A percentile compares a stretch with the other conserved stretches of the same genome.
These are phyloP conservation scores for Rhinella marina DNA, from an alignment of 2,797 vertebrate genomes.

Conservation along the genomic window DNA sequence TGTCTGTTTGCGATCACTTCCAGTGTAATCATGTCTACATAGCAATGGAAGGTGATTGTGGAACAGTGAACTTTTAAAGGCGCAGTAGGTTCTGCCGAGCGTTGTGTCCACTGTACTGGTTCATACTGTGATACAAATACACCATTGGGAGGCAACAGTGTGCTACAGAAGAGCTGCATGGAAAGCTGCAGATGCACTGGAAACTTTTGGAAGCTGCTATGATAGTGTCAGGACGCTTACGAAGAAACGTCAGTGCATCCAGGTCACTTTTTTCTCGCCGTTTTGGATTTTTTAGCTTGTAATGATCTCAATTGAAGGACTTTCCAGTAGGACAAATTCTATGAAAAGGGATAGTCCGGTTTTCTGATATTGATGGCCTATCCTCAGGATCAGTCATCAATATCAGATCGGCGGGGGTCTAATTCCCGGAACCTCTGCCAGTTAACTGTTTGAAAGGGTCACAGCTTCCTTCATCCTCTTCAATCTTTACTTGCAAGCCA, in stretches of 20 bases:
- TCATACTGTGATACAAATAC: background rate
- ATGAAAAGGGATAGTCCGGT: too few relatives aligned
- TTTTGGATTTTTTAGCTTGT: background rate
- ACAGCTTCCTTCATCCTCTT: too few relatives aligned
- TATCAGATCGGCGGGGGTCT: too few relatives aligned
- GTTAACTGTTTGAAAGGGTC: too few relatives aligned
- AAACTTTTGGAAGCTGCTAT: background rate
- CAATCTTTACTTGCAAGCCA: too few relatives aligned
- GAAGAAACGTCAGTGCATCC: background rate
- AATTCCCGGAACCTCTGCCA: too few relatives aligned
- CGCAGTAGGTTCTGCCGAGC: background rate
- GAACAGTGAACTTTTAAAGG: background rate
- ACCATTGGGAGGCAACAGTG: conserved; percentile 32
- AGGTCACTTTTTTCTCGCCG: too few relatives aligned
- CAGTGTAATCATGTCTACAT: conserved; percentile 30
- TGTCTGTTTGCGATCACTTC: conserved; percentile 48
- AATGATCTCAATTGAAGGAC: background rate
- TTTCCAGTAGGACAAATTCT: background rate
- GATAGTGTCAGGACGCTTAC: background rate
- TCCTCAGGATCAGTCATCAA: too few relatives aligned
- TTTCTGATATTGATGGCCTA: too few relatives aligned
- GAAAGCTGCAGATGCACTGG: background rate
- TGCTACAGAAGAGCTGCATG: background rate
- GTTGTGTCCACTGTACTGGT: background rate
- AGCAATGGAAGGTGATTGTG: conserved; percentile 33